A percentile compares a stretch with the other conserved stretches of the same genome.
Conservation (phyloP, 1,140 invertebrate genomes). For the Cherax quadricarinatus region DNA sequence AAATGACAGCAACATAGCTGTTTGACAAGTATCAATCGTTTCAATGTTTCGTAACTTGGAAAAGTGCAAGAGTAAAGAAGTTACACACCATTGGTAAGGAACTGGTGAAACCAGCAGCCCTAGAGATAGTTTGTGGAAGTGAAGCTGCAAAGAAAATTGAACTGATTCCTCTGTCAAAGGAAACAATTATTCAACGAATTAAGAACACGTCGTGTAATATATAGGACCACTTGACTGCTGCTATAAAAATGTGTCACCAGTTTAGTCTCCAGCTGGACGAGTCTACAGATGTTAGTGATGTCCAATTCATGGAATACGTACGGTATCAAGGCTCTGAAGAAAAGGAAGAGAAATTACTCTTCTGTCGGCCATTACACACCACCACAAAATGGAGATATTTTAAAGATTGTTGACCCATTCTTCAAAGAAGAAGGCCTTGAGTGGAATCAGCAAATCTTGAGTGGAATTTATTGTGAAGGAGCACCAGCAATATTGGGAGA, state of each 20-base stretch:
- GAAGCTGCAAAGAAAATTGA: background rate
- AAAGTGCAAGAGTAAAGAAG: background rate
- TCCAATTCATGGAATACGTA: background rate
- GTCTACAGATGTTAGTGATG: conserved; percentile 3
- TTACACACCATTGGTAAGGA: no score
- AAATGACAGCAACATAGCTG: conserved; percentile 30
- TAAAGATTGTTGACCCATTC: no score
- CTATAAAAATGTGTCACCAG: conserved; percentile 59
- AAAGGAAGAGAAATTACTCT: background rate
- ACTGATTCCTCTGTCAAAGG: conserved; percentile 26
- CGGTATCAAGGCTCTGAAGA: background rate
- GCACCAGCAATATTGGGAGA: background rate
- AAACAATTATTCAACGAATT: conserved; percentile 44
- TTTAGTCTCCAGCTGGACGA: conserved; percentile 9
- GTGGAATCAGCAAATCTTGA: background rate
- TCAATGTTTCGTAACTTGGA: conserved; percentile 34
- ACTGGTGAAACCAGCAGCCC: no score
- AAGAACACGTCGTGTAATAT: conserved; percentile 22
- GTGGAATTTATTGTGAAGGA: background rate
- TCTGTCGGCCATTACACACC: background rate
- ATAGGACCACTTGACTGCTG: background rate
- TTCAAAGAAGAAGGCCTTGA: no score
- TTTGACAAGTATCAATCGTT: conserved; percentile 40
- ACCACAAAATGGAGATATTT: background rate
- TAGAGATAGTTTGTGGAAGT: no score